Base-by-base conservation (phyloP, 2,888 invertebrate genomes). In the Cryptosula pallasiana region DNA sequence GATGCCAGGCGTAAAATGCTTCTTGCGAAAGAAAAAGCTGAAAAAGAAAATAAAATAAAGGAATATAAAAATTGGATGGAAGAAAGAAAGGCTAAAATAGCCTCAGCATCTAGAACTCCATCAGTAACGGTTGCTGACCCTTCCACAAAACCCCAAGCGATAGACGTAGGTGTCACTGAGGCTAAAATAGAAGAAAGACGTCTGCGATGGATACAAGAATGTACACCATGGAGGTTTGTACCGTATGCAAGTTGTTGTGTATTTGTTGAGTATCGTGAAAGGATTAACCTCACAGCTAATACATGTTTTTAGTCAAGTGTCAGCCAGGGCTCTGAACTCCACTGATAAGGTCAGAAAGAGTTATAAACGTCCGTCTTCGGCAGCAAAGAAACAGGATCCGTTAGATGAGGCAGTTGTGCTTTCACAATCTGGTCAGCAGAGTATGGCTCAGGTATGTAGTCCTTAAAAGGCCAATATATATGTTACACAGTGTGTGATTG, bases 171-270 rank as follows among this genome's bases (percentile, higher is more conserved):
- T 34, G 16, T 36, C 9, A 16, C 32, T 54, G 35, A 23, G 23
- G 23, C 45, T 54, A 70, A 70, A 45, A 70, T 80, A 29, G 80
- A 82, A 70, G 71, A 75, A 13, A 74, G 75, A 27, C 72, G 81
- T 34, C 72, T 80, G 3, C 74, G 71, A 1, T 82, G 81, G 79
- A 81, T 82, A 58, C 78, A 81, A 71, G 75, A 77, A 16, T 82
- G 81, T 75, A 72, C 76, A 1, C 79, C 81, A 0, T 82, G 82
- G 82, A 81, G 81, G 82, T 82, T 75, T 72, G 71, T 57, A 23
- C 35, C 9, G 23, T 25, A 35, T 25, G n/a, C 36, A 20, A 34
- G 58, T 25, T 58, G 25, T 25, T 25, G 5, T 58, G 5, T n/a
- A 9, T 58, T 58, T 58, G 58, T n/a, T 58, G 54, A 23, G 32